Percentiles rank a stretch among this genome's conserved stretches.
Conservation (phyloP, 2,888 invertebrate genomes). For the Meiosimyza platycephala region DNA sequence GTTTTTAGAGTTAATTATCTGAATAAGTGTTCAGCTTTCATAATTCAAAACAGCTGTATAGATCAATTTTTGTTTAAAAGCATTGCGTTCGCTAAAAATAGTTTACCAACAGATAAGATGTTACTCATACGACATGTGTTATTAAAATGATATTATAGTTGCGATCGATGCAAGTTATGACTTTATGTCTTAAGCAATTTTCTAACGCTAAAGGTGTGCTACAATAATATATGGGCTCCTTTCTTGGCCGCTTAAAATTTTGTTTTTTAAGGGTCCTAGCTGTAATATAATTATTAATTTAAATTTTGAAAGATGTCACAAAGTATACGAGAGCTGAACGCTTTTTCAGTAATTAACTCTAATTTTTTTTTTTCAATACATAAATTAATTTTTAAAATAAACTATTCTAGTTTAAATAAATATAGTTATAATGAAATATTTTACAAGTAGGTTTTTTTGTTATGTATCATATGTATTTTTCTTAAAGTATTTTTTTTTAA, state of each 20-base stretch:
- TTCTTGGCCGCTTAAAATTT: constrained; percentile 19
- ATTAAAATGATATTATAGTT: too few relatives aligned
- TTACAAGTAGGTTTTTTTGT: constrained; percentile 58
- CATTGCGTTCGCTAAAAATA: too few relatives aligned
- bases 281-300: too few relatives aligned
- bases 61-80: too few relatives aligned
- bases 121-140: too few relatives aligned
- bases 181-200: too few relatives aligned
- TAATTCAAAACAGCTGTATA: too few relatives aligned
- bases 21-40: too few relatives aligned
- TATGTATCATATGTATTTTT: constrained; percentile 15
- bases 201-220: background rate
- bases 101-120: too few relatives aligned
- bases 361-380: constrained; percentile 21
- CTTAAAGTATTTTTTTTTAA: constrained; percentile 16
- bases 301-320: too few relatives aligned
- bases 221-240: constrained; percentile 29
- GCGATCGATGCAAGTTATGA: too few relatives aligned
- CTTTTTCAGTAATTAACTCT: constrained; percentile 11
- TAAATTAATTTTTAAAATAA: constrained; percentile 22
- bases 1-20: too few relatives aligned
- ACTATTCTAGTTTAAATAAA: constrained; percentile 27
- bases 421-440: constrained; percentile 53
- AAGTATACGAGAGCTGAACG: background rate
- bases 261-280: constrained; percentile 19